A percentile compares a stretch with the other conserved stretches of the same genome.
These are phyloP conservation scores for Tragelaphus strepsiceros DNA, from an alignment of 2,113 vertebrate genomes.

Conservation along the genomic window DNA sequence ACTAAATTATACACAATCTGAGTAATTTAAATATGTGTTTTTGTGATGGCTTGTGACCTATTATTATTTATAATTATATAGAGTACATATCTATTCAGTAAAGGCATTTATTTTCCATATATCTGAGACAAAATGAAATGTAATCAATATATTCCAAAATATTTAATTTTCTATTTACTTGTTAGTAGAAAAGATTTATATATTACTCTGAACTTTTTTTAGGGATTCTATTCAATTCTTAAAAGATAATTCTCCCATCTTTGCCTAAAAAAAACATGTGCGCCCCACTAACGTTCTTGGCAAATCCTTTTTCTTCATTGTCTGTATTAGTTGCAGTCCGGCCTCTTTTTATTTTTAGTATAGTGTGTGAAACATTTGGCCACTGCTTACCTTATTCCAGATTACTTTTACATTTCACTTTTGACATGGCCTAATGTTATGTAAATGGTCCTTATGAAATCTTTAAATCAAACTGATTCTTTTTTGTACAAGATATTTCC, in stretches of 20 bases:
- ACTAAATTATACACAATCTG: background rate
- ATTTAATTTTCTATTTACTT: background rate
- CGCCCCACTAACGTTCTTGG: background rate
- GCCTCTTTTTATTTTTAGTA: background rate
- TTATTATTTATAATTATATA: background rate
- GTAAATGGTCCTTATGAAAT: background rate
- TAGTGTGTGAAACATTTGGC: background rate
- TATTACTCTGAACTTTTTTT: background rate
- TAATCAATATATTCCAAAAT: background rate
- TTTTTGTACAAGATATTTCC: background rate
- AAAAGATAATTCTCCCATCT: background rate
- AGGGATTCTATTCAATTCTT: background rate
- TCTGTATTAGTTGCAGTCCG: background rate
- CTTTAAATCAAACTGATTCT: background rate
- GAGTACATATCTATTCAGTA: background rate
- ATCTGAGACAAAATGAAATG: background rate
- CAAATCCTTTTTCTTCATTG: background rate
- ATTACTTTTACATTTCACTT: background rate
- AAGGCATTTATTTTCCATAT: background rate
- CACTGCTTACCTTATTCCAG: background rate
- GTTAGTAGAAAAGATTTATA: background rate
- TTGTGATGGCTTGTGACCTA: background rate
- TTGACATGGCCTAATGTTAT: background rate
- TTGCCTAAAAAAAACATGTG: background rate
- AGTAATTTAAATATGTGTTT: background rate